phyloP scores from a whole-genome alignment of 1,140 invertebrate species.

The Ericerus pela region DNA sequence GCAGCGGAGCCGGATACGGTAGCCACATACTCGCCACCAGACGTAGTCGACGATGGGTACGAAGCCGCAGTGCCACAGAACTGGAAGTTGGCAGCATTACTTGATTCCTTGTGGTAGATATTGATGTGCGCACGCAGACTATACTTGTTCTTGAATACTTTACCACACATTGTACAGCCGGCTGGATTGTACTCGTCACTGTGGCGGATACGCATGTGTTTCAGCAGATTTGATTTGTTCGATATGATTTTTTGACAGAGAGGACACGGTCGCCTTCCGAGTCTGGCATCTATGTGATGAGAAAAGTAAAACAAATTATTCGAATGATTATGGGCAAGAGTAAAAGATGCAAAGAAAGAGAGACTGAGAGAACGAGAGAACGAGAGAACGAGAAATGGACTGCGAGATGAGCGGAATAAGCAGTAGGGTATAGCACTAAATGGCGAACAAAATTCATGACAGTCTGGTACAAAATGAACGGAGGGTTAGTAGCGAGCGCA shows the following conservation, averaged over 20 bases:
- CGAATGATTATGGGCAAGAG: no score
- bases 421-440: no score
- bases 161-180: conserved; percentile 45
- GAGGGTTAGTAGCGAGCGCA: no score
- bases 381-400: no score
- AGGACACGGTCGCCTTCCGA: conserved; percentile 29
- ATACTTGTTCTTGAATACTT: conserved; percentile 54
- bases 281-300: conserved; percentile 20
- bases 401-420: no score
- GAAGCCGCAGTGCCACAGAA: no score
- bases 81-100: not conserved
- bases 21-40: not conserved
- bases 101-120: conserved; percentile 28
- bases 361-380: no score
- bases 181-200: conserved; percentile 29
- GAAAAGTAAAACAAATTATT: no score
- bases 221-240: conserved; percentile 32
- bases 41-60: not conserved
- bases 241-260: conserved; percentile 33
- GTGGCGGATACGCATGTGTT: conserved; percentile 33
- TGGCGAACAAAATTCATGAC: no score
- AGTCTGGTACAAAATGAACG: no score
- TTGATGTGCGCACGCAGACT: conserved; percentile 41
- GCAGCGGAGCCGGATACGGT: not conserved
- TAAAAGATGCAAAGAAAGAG: no score